These are phyloP conservation scores for Drosophila kikkawai DNA, from an alignment of 1,140 invertebrate species.

Conservation along the genomic window DNA sequence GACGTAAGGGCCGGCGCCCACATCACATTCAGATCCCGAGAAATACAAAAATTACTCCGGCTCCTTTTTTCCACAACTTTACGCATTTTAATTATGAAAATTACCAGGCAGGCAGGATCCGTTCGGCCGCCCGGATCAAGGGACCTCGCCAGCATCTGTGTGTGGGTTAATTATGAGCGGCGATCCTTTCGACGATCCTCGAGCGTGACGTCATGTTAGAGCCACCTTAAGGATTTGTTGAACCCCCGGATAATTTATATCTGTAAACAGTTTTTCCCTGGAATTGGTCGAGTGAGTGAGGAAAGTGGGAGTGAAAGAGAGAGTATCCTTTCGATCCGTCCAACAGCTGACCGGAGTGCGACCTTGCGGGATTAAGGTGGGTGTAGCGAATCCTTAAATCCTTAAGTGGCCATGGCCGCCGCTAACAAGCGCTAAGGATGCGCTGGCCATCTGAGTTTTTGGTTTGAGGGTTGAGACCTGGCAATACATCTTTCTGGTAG, in stretches of 20 bases:
- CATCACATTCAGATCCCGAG: conserved; percentile 31
- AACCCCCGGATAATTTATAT: conserved; percentile 73
- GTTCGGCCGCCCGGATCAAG: conserved; percentile 27
- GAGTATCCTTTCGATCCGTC: conserved; percentile 32
- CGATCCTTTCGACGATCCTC: conserved; percentile 36
- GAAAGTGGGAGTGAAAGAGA: conserved; percentile 5
- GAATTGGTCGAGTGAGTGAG: conserved; percentile 29
- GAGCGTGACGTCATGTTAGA: conserved; percentile 70
- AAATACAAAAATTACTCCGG: conserved; percentile 29
- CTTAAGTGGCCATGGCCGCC: conserved; percentile 49
- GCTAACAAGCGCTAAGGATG: conserved; percentile 52
- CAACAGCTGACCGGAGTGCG: conserved; percentile 66
- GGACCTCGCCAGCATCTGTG: conserved; percentile 63
- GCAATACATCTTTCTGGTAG: conserved; percentile 11
- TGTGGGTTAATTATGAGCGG: conserved; percentile 64
- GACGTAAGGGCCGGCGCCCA: conserved; percentile 55
- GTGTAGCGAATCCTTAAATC: conserved; percentile 66
- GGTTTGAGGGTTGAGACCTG: conserved; percentile 4
- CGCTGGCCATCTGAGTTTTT: conserved; percentile 51
- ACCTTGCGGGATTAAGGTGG: conserved; percentile 41
- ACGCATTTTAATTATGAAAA: conserved; percentile 67
- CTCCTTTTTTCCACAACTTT: conserved; percentile 57
- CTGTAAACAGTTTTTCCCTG: conserved; percentile 74
- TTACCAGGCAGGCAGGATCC: conserved; percentile 31
- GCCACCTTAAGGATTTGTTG: conserved; percentile 67